Base-by-base conservation (phyloP, 2,113 vertebrate species). In the Tupaia tana region DNA sequence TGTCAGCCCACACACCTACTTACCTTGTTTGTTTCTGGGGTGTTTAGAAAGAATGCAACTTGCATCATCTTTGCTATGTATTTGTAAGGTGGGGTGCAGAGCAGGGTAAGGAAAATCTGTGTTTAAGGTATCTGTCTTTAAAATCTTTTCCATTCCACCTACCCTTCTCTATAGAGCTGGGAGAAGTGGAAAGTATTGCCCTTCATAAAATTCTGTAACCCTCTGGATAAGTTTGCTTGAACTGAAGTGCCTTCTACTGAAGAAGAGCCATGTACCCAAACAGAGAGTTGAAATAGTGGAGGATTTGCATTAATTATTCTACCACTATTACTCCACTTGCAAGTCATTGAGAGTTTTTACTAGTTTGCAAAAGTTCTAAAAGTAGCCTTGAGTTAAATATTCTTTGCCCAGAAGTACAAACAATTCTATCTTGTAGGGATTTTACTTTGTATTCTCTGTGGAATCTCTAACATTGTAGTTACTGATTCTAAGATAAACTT, bases 301-400 rank as follows among this genome's bases (percentile, higher is more conserved):
- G 12, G 19, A 22, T 94, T 93, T 16, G 16, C 4, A 6, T 22
- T 77, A 18, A 67, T 84, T 80, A 10, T n/a, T 74, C 9, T 87
- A 52, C 11, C 20, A 7, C 13, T 54, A 13, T 20, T 74, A 13
- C 16, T 87, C 67, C 1, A 43, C 25, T 63, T 95, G 10, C 9
- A 91, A 88, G 31, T 59, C 73, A 61, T 1, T 34, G 9, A 82
- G 79, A 87, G 18, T 93, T 92, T 90, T 75, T 63, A 71, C 31
- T 83, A 6, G 15, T 77, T 83, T 79, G 24, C 24, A 56, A 91
- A 94, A 58, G 75, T 6, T 74, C 43, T 83, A 31, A 66, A 95
- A 88, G 10, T 78, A 79, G 78, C 9, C 25, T 64, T 90, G 69
- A 70, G 82, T 75, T 93, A 90, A 84, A 54, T 74, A 29, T 8